phyloP scores from a whole-genome alignment of 2,888 invertebrate genomes.

The Mactromeris polynyma region DNA sequence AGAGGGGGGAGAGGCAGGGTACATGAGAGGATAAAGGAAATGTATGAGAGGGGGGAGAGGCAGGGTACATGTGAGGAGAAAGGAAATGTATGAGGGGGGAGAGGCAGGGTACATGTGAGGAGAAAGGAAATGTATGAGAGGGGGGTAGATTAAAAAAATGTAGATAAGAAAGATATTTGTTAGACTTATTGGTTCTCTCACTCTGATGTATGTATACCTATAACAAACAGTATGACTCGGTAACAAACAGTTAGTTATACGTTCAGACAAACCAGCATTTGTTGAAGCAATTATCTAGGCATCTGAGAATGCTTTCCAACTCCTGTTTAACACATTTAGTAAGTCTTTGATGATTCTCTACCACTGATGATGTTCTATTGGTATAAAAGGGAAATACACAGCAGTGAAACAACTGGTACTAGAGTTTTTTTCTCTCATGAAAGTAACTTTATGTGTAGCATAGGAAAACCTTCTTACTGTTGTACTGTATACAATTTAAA shows the following conservation, averaged over 20 bases:
- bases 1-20: too few species aligned
- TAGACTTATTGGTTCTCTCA: too few species aligned
- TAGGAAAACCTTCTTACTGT: background rate
- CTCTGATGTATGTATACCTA: background rate
- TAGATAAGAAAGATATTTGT: too few species aligned
- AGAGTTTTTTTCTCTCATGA: background rate
- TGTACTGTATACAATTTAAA: background rate
- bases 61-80: too few species aligned
- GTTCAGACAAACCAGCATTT: slow-evolving; percentile 31
- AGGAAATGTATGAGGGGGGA: too few species aligned
- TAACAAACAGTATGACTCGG: background rate
- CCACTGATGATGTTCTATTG: background rate
- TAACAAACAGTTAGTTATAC: background rate
- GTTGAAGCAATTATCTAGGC: slow-evolving; percentile 35
- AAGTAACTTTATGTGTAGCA: background rate
- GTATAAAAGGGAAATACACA: background rate
- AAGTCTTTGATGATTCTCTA: slow-evolving; percentile 22
- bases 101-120: too few species aligned
- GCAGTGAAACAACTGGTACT: background rate
- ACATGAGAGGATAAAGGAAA: too few species aligned
- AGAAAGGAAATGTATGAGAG: too few species aligned
- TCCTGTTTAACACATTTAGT: slow-evolving; percentile 24
- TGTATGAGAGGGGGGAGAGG: too few species aligned
- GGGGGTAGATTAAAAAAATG: too few species aligned
- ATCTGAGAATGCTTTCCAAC: slow-evolving; percentile 35